Percentiles rank a stretch among this genome's conserved stretches.
phyloP scores from a whole-genome alignment of 2,113 vertebrate genomes.

The Malurus cyaneus region DNA sequence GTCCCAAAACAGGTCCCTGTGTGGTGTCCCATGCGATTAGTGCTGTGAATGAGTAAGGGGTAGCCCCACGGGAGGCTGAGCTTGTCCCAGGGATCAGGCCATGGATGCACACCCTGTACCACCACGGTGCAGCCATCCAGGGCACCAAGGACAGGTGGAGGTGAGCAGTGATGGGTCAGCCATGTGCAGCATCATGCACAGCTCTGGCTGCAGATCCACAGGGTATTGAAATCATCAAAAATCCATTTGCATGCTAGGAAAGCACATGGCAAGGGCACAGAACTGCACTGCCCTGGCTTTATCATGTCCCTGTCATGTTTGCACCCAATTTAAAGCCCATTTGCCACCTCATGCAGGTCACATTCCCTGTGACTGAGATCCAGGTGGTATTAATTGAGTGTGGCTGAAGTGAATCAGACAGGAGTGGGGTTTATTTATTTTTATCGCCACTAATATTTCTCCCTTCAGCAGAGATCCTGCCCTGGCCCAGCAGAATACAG shows the following conservation, averaged over 20 bases:
- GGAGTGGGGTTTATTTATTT: constrained; percentile 12
- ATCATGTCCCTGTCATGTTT: background rate
- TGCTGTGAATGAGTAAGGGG: background rate
- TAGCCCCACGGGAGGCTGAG: background rate
- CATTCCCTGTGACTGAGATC: background rate
- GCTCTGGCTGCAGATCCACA: background rate
- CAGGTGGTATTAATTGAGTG: too few species aligned
- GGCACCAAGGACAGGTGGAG: background rate
- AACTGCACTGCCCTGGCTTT: background rate
- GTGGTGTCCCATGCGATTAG: accelerated
- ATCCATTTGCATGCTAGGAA: background rate
- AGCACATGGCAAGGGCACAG: background rate
- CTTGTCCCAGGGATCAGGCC: background rate
- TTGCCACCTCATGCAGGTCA: background rate
- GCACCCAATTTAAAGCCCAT: background rate
- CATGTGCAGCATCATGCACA: accelerated
- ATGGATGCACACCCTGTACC: background rate
- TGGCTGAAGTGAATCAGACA: background rate
- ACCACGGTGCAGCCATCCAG: background rate
- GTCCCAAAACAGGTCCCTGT: background rate
- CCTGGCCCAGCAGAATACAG: constrained; percentile 38
- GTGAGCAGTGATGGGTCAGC: background rate
- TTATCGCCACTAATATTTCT: constrained; percentile 32
- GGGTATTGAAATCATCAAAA: background rate
- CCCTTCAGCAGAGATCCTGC: constrained; percentile 10